Base-by-base conservation (phyloP, 2,797 vertebrate species). In the Xenentodon cancila region DNA sequence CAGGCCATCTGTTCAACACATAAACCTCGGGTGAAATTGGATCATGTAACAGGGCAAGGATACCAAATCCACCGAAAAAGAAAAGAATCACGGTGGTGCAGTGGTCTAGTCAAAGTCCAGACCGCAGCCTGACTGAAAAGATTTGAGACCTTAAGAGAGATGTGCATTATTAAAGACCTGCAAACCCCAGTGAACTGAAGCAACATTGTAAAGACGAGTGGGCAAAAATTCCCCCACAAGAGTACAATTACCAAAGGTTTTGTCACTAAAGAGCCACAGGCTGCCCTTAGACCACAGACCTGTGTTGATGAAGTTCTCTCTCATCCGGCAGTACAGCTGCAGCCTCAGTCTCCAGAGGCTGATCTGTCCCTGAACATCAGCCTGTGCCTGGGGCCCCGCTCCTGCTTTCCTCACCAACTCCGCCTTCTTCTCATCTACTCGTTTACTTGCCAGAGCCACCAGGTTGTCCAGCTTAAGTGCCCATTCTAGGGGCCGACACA, bases 321-420 rank as follows among this genome's bases (percentile, higher is more conserved):
- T 92, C 93, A 94, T 94, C 27, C 87, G 84, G 53, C 80, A 84
- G 89, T 93, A 94, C 42, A 94, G 90, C 53, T 92, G 90, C 67
- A 84, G 81, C 63, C 92, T 76, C 27, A 91, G 89, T 60, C 78
- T 93, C 93, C 93, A 94, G 8, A 91, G 79, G 22, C 69, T 75
- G 37, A 92, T 57, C 12, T 92, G 87, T 73, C 84, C 88, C 65
- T 92, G 91, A 52, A 73, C 50, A 1, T 92, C 87, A 19, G 85
- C 73, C 72, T 88, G 89, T 0, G 81, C 78, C 53, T 91, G 89
- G 22, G 82, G 75, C 32, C 88, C 89, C 5, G 77, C 64, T 34
- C 71, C 86, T 0, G 72, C 65, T 67, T 80, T 88, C 71, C 37
- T 82, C 60, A 60, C 5, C 25, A 92, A 43, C 66, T 90, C 89